Percentiles rank a stretch among this genome's conserved stretches.
These are phyloP conservation scores for Oceanodroma leucorhoa DNA, from an alignment of 2,797 vertebrate genomes.

Conservation along the genomic window DNA sequence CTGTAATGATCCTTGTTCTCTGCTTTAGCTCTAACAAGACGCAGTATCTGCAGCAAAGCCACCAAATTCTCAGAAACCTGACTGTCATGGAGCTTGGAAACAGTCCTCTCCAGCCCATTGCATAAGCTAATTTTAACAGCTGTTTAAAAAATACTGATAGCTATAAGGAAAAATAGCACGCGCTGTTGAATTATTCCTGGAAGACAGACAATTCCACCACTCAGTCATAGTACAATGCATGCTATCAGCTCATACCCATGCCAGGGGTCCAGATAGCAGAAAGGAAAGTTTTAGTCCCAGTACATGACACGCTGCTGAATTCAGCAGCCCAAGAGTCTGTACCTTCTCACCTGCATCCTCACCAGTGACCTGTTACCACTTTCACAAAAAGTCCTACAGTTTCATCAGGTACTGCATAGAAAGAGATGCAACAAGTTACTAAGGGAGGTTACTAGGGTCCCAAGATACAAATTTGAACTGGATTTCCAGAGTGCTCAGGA, in stretches of 20 bases:
- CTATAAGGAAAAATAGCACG: neutral
- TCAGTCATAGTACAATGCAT: neutral
- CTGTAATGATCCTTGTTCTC: fast-evolving
- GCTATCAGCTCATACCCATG: slow-evolving; percentile 14
- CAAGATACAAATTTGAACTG: neutral
- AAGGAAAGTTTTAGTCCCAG: neutral
- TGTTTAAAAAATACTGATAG: neutral
- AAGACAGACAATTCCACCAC: neutral
- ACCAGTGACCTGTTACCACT: neutral
- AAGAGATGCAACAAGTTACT: neutral
- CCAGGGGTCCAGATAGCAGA: neutral
- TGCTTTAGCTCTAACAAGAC: neutral
- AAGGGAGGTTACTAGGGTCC: neutral
- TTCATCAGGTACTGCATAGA: neutral
- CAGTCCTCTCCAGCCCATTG: neutral
- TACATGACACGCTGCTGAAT: neutral
- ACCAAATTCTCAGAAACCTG: neutral
- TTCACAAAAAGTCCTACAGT: neutral
- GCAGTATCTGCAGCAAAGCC: neutral
- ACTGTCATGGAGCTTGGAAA: neutral
- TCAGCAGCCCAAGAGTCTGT: neutral
- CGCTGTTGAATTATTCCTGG: neutral
- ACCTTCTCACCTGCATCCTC: slow-evolving; percentile 5
- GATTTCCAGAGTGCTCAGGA: neutral
- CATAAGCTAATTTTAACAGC: neutral